Conservation (phyloP, 2,888 invertebrate genomes). For the Punctoribates punctum region DNA sequence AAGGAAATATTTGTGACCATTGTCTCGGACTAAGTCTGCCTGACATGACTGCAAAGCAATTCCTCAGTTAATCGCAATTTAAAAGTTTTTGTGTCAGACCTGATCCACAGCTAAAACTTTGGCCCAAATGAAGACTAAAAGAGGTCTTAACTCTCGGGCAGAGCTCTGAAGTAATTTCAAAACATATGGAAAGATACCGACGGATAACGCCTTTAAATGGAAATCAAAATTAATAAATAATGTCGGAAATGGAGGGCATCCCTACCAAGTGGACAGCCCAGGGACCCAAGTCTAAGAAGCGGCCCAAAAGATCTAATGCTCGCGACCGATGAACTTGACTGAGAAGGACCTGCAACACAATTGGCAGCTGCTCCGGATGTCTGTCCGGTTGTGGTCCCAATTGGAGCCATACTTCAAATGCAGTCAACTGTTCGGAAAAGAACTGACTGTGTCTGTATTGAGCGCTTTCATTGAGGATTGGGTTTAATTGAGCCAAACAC, state of each 20-base stretch:
- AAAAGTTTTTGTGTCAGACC: slow-evolving; percentile 56
- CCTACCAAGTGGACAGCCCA: slow-evolving; percentile 82
- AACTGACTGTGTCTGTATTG: slow-evolving; percentile 70
- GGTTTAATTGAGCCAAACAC: slow-evolving; percentile 74
- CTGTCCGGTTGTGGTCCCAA: slow-evolving; percentile 69
- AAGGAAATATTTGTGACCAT: slow-evolving; percentile 90
- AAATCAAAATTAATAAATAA: slow-evolving; percentile 13
- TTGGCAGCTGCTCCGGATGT: slow-evolving; percentile 90
- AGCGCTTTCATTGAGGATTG: slow-evolving; percentile 47
- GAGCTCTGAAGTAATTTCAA: slow-evolving; percentile 92
- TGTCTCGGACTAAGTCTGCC: slow-evolving; percentile 86
- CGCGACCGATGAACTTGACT: slow-evolving; percentile 82
- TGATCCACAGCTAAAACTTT: slow-evolving; percentile 95
- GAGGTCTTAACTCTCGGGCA: slow-evolving; percentile 82
- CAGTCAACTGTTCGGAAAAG: slow-evolving; percentile 95
- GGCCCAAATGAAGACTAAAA: slow-evolving; percentile 97
- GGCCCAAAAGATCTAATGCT: slow-evolving; percentile 87
- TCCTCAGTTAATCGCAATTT: not conserved
- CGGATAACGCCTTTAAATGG: slow-evolving; percentile 70
- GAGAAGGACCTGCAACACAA: slow-evolving; percentile 76
- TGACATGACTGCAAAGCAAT: slow-evolving; percentile 73
- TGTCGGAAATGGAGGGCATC: not conserved
- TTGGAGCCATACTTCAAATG: slow-evolving; percentile 91
- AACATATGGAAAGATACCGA: slow-evolving; percentile 98
- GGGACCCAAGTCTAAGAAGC: slow-evolving; percentile 87